A percentile compares a stretch with the other conserved stretches of the same genome.
Conservation (phyloP, 1,140 invertebrate genomes). For the Xylocopa sonorina region DNA sequence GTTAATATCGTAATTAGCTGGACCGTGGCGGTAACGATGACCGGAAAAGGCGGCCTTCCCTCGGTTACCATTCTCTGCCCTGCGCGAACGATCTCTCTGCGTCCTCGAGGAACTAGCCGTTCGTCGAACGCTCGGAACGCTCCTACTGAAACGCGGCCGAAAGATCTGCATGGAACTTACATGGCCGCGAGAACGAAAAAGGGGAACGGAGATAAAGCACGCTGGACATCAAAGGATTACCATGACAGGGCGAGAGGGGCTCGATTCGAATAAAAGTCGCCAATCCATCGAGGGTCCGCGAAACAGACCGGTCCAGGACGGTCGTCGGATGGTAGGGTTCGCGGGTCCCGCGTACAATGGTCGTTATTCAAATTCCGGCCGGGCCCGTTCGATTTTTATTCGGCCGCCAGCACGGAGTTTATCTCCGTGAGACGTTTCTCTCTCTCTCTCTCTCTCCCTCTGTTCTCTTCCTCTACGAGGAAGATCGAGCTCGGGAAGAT, state of each 20-base stretch:
- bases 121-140: too few species aligned
- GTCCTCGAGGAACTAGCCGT: too few species aligned
- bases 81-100: neutral
- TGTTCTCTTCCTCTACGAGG: neutral
- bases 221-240: neutral
- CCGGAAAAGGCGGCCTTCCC: conserved; percentile 23
- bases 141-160: neutral
- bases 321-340: conserved; percentile 36
- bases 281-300: conserved; percentile 39
- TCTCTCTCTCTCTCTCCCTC: neutral
- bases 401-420: conserved; percentile 51
- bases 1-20: conserved; percentile 60
- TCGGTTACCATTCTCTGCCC: conserved; percentile 8
- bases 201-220: conserved; percentile 5
- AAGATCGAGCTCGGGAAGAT: conserved; percentile 66
- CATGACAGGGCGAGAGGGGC: neutral
- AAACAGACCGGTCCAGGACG: conserved; percentile 38
- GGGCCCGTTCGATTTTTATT: conserved; percentile 71
- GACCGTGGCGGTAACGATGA: conserved; percentile 8
- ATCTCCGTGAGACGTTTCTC: conserved; percentile 56
- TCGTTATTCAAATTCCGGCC: conserved; percentile 78
- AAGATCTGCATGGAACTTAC: neutral
- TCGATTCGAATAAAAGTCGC: conserved; percentile 23
- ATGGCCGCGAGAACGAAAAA: conserved; percentile 5
- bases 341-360: conserved; percentile 69